A percentile compares a stretch with the other conserved stretches of the same genome.
phyloP scores from a whole-genome alignment of 2,113 vertebrate species.

The Carollia perspicillata region DNA sequence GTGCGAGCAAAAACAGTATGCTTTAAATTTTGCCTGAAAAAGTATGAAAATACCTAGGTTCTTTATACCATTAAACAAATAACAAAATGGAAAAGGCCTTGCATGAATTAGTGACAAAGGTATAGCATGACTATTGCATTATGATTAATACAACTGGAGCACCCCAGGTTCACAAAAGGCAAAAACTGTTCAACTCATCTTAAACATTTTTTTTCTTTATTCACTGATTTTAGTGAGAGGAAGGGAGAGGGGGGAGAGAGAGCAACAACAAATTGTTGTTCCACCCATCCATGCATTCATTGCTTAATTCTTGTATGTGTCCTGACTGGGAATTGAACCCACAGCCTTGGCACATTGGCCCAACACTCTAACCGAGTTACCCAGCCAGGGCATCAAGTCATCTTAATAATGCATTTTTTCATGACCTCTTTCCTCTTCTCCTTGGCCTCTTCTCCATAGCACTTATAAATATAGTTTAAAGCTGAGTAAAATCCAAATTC shows the following conservation, averaged over 20 bases:
- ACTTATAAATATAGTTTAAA: neutral
- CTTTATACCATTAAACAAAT: constrained; percentile 30
- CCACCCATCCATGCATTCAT: too few species aligned
- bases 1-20: constrained; percentile 8
- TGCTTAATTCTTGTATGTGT: too few species aligned
- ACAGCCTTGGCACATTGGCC: too few species aligned
- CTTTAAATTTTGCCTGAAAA: constrained; percentile 16
- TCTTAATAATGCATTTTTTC: neutral
- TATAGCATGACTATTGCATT: neutral
- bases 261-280: too few species aligned
- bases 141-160: neutral
- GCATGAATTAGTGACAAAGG: neutral
- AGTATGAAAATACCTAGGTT: neutral
- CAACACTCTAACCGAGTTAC: too few species aligned
- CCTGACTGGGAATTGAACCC: too few species aligned
- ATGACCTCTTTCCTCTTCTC: neutral
- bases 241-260: too few species aligned
- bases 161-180: neutral
- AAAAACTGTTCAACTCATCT: neutral
- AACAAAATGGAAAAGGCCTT: constrained; percentile 1
- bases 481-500: neutral
- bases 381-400: neutral
- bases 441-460: neutral
- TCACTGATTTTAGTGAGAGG: too few species aligned
- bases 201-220: neutral